These are phyloP conservation scores for Psilopsiagon aymara DNA, from an alignment of 2,113 vertebrate species.

Conservation along the genomic window DNA sequence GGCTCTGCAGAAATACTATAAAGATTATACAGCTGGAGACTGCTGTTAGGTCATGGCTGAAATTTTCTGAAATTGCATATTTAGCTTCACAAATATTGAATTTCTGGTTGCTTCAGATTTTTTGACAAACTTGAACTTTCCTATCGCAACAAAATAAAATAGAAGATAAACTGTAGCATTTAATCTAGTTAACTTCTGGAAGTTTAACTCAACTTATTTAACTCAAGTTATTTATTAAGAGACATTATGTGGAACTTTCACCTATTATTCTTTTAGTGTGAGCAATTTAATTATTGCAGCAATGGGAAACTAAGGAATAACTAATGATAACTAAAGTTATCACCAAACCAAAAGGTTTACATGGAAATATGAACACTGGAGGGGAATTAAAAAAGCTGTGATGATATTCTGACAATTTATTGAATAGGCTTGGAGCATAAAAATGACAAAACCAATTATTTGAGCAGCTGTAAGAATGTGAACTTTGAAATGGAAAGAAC, in stretches of 20 bases:
- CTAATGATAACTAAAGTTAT: background rate
- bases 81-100: background rate
- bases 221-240: background rate
- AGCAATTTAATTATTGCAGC: background rate
- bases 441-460: background rate
- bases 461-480: background rate
- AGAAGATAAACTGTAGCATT: background rate
- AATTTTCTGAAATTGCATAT: background rate
- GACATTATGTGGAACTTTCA: background rate
- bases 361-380: background rate
- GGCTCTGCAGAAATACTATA: background rate
- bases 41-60: background rate
- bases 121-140: background rate
- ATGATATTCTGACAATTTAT: background rate
- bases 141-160: background rate
- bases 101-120: background rate
- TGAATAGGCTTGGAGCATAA: background rate
- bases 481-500: background rate
- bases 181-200: background rate
- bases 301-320: background rate
- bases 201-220: background rate
- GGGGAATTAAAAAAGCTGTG: background rate
- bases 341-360: background rate
- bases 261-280: background rate
- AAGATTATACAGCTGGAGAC: background rate